A percentile compares a stretch with the other conserved stretches of the same genome.
Evolutionary conservation across 2,113 vertebrate genomes (phyloP).

Genomic region (Taurulus bubalis): DNA sequence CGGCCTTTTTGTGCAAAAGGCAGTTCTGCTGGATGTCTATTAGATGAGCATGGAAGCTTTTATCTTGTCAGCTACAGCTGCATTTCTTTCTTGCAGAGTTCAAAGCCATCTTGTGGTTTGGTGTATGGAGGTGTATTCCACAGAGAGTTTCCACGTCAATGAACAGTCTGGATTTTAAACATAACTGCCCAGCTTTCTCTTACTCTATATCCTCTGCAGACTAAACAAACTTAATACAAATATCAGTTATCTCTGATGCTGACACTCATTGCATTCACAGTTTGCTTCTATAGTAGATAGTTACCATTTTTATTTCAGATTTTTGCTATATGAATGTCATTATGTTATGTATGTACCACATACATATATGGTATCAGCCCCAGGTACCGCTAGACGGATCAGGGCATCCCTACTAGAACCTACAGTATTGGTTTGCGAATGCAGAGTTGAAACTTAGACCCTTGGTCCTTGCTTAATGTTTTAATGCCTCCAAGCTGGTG

Average conservation of each 20-base stretch:
- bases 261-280: no score
- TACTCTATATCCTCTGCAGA: background rate
- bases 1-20: background rate
- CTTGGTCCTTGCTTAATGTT: no score
- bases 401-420: no score
- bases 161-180: slow-evolving; percentile 25
- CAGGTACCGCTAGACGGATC: no score
- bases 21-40: background rate
- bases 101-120: slow-evolving; percentile 18
- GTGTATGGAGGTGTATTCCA: slow-evolving; percentile 25
- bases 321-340: no score
- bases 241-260: no score
- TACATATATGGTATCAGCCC: no score
- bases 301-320: no score
- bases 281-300: no score
- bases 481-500: no score
- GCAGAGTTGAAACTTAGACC: no score
- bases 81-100: slow-evolving; percentile 22
- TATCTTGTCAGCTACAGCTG: slow-evolving; percentile 7
- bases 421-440: background rate
- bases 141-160: slow-evolving; percentile 33
- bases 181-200: slow-evolving; percentile 5
- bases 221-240: background rate
- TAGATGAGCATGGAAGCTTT: slow-evolving; percentile 16
- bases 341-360: background rate